phyloP scores from a whole-genome alignment of 1,140 invertebrate genomes.

The Riptortus pedestris region DNA sequence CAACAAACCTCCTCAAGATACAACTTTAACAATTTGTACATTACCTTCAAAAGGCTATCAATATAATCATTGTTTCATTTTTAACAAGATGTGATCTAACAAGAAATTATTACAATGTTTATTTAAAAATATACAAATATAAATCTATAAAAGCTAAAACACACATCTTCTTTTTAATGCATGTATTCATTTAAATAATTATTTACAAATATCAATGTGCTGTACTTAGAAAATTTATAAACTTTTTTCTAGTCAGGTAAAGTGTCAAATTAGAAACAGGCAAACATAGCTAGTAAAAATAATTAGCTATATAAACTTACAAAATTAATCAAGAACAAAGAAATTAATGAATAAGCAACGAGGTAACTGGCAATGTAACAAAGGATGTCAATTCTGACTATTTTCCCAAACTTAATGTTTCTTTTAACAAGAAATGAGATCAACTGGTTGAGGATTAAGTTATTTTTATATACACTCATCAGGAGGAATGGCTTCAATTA shows the following conservation, averaged over 20 bases:
- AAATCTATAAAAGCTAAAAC: constrained; percentile 16
- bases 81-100: constrained; percentile 2
- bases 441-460: no score
- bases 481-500: neutral
- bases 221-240: neutral
- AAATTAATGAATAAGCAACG: neutral
- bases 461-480: no score
- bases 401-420: no score
- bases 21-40: constrained; percentile 9
- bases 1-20: neutral
- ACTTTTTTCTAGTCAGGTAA: constrained; percentile 1
- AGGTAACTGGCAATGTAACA: constrained; percentile 4
- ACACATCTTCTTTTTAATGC: constrained; percentile 1
- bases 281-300: neutral
- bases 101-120: neutral
- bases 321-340: neutral
- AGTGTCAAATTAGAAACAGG: neutral
- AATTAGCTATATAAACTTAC: constrained; percentile 1
- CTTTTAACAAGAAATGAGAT: constrained; percentile 4
- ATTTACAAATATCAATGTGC: constrained; percentile 1
- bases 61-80: neutral
- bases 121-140: constrained; percentile 17
- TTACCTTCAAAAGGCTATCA: constrained; percentile 1
- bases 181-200: constrained; percentile 5
- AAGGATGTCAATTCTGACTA: neutral